Evolutionary conservation across 2,888 invertebrate genomes (phyloP).

Genomic region (Rhagophthalmus giganteus): DNA sequence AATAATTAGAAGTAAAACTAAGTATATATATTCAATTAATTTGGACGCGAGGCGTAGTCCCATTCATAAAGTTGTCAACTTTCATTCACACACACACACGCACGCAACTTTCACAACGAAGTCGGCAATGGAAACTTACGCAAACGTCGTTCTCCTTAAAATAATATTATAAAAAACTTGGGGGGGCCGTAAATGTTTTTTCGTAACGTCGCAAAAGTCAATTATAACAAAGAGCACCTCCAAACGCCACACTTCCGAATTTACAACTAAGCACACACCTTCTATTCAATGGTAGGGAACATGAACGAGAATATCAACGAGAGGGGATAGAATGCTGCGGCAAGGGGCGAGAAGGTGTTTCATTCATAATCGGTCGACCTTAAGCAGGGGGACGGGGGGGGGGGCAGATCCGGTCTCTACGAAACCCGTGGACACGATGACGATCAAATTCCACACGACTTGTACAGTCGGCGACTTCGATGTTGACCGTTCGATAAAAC

Average conservation of each 20-base stretch:
- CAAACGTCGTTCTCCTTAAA: background rate
- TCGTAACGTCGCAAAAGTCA: constrained; percentile 1
- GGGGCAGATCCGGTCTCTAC: constrained; percentile 40
- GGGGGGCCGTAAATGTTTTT: background rate
- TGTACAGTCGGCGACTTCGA: constrained; percentile 26
- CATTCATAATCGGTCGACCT: constrained; percentile 56
- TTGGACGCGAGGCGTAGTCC: too few species aligned
- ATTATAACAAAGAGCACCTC: background rate
- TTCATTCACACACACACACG: background rate
- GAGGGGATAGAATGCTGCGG: constrained; percentile 42
- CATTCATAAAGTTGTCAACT: too few species aligned
- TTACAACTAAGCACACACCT: constrained; percentile 53
- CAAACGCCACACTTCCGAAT: constrained; percentile 40
- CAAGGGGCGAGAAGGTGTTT: constrained; percentile 58
- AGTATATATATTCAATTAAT: too few species aligned
- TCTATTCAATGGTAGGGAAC: constrained; percentile 40
- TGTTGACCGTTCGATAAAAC: constrained; percentile 9
- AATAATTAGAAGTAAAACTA: too few species aligned
- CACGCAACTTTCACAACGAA: background rate
- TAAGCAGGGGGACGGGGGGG: constrained; percentile 35
- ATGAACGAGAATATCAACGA: constrained; percentile 47
- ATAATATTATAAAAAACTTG: background rate
- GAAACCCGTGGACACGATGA: constrained; percentile 34
- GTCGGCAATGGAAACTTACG: background rate
- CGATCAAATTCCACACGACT: constrained; percentile 31